Evolutionary conservation across 2,888 invertebrate genomes (phyloP).

Genomic region (Stegana nigrithorax): DNA sequence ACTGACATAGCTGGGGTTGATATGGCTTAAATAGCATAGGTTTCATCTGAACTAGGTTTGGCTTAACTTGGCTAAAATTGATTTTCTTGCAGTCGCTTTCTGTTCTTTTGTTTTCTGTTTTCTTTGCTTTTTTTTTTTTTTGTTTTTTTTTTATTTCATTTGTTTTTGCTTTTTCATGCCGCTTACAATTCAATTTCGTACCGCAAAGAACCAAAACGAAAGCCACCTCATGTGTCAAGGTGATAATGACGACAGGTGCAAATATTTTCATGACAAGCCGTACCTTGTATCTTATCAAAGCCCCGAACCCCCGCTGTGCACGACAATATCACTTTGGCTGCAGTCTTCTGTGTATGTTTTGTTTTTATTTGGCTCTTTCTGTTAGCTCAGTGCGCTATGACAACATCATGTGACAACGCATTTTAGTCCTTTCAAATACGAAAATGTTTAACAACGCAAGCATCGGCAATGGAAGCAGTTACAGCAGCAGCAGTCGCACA

Average conservation of each 20-base stretch:
- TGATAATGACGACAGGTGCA: conserved; percentile 42
- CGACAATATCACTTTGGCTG: background rate
- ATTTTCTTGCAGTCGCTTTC: no score
- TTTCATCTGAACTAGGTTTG: no score
- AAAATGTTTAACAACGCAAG: conserved; percentile 10
- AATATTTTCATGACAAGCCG: conserved; percentile 12
- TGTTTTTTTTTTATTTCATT: no score
- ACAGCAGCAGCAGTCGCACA: background rate
- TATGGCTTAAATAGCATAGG: no score
- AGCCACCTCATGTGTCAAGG: conserved; percentile 58
- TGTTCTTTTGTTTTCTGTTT: no score
- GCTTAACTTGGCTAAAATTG: no score
- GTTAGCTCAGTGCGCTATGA: background rate
- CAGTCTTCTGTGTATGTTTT: no score
- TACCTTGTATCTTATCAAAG: no score
- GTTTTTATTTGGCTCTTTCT: background rate
- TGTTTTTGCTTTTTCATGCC: no score
- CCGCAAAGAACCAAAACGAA: conserved; percentile 39
- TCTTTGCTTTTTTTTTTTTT: no score
- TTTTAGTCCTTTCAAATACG: conserved; percentile 6
- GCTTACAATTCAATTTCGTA: conserved; percentile 12
- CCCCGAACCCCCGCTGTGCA: no score
- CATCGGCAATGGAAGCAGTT: background rate
- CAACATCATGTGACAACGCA: background rate
- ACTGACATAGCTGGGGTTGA: no score